phyloP scores from a whole-genome alignment of 2,888 invertebrate genomes.

The Lymantria dispar region DNA sequence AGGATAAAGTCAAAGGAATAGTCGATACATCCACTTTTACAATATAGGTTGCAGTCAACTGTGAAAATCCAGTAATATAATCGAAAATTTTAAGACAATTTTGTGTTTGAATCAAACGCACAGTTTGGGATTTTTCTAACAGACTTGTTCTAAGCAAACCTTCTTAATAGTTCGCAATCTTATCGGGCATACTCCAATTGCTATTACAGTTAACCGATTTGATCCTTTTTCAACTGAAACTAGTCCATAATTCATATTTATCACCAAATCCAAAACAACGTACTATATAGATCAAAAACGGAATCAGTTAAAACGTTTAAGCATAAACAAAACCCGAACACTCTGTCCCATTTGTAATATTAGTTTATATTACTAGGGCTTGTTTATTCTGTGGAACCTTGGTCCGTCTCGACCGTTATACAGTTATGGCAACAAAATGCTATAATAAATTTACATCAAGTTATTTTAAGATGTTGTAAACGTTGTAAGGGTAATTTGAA shows the following conservation, averaged over 20 bases:
- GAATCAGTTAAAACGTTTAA: neutral
- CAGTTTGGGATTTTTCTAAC: too few species aligned
- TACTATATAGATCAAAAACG: neutral
- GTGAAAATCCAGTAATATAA: too few species aligned
- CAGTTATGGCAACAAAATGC: constrained; percentile 6
- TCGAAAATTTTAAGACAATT: too few species aligned
- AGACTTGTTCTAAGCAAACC: too few species aligned
- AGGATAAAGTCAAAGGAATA: too few species aligned
- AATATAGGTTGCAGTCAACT: too few species aligned
- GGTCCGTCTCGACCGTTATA: constrained; percentile 4
- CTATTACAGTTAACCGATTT: too few species aligned
- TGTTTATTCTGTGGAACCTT: constrained; percentile 10
- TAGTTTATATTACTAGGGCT: constrained; percentile 9
- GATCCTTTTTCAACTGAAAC: too few species aligned
- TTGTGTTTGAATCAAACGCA: too few species aligned
- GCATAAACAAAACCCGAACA: neutral
- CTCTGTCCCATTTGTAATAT: constrained; percentile 8
- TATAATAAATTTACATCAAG: constrained; percentile 10
- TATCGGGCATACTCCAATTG: too few species aligned
- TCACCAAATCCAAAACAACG: neutral
- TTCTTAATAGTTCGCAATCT: too few species aligned
- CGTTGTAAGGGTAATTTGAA: constrained; percentile 17
- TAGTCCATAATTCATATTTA: neutral
- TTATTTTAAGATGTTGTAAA: constrained; percentile 25
- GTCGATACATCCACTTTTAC: too few species aligned